Evolutionary conservation across 2,113 vertebrate genomes (phyloP), one percentile per base, ranked within the genome.

Genomic region (Cephalopholis sonnerati): DNA sequence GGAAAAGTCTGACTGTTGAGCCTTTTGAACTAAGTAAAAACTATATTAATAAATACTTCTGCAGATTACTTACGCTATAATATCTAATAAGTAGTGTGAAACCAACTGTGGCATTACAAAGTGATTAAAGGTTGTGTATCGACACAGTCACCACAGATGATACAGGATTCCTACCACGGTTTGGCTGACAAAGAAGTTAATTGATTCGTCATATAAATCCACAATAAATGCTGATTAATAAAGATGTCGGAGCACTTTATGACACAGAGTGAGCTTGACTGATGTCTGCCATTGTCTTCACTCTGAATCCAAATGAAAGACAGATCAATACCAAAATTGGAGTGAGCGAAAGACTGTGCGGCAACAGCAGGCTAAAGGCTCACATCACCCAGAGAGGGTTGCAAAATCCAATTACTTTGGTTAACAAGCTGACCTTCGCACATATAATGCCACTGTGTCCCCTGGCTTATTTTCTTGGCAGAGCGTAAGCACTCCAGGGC

Each of bases 381-480:
- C 78, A 64, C 87, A 83, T 86, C 73, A 89, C 68, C 86, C 79
- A 77, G 67, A 91, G 89, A 90, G 84, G 79, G 76, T 79, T 87
- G 70, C 67, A 82, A 93, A 94, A 94, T 94, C 91, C 92, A 95
- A 94, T 95, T 95, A 95, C 86, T 91, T 88, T 93, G 90, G 88
- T 92, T 95, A 95, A 95, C 93, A 94, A 92, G 88, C 93, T 94
- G 93, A 95, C 91, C 92, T 94, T 93, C 79, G 87, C 86, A 91
- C 88, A 63, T 89, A 90, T 89, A 91, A 91, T 94, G 90, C 87
- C 87, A 92, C 80, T 74, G 39, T 90, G 91, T 93, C 82, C 90
- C 89, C 78, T 77, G 72, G 90, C 89, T 88, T 89, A 89, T 91
- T 93, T 93, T 87, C 84, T 89, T 92, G 88, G 78, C 82, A 79